Evolutionary conservation across 1,140 invertebrate genomes (phyloP), one percentile per base, ranked within the genome.

Genomic region (Drosophila pseudoananassae): DNA sequence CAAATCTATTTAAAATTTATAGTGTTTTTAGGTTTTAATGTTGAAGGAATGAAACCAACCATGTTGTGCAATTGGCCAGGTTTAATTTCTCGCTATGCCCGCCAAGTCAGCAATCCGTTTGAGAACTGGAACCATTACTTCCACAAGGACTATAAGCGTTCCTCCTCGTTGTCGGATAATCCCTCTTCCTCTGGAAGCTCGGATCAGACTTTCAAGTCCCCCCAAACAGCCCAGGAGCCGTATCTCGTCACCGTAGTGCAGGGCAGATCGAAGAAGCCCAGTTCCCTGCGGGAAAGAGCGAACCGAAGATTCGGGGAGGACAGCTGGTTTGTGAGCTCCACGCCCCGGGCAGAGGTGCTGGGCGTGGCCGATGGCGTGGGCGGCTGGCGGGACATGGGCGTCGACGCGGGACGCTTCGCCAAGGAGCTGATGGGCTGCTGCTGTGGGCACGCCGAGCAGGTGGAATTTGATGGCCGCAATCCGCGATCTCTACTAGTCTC

Each of bases 301-400:
- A 46, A 9, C 17, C 25, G 38, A 4, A 75, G 83, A 0, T 87
- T 49, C 40, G 82, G 82, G 1, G 82, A 87, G 54, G 78, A 87
- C 40, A 82, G 83, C 38, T 87, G 59, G 70, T 87, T 87, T 27
- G 7, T 76, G 1, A 54, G 54, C 47, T 71, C 64, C n/a, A 78
- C 82, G 23, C 70, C 75, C 1, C 50, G 20, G 17, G 78, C 82
- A 3, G 82, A 82, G 6, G 63, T 64, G 4, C 25, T 87, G 29
- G 82, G 82, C 36, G 83, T 87, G 40, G 82, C 83, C 3, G 82
- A 87, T 10, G 82, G 82, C 0, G 82, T 85, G 12, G 82, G 82
- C 27, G 69, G 60, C 10, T 87, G 82, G 82, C 60, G 75, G 14
- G 25, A 63, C 0, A 2, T 58, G 40, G 82, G 83, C 51, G 59